Evolutionary conservation across 2,113 vertebrate species (phyloP).

Genomic region (Nothocercus julius): DNA sequence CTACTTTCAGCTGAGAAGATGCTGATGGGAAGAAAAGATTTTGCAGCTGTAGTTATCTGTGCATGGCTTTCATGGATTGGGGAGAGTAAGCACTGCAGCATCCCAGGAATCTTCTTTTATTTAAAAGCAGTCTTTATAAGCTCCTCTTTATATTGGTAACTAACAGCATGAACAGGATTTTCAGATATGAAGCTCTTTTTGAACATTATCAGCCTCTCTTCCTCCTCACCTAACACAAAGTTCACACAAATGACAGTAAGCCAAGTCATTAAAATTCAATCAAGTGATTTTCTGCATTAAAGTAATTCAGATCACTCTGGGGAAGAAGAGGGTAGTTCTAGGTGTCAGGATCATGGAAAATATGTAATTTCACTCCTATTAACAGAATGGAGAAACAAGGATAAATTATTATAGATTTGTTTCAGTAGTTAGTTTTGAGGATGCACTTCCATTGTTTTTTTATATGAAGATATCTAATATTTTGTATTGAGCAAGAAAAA

Average conservation of each 20-base stretch:
- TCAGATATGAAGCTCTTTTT: background rate
- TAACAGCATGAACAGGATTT: background rate
- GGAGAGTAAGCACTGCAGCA: background rate
- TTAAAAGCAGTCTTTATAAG: background rate
- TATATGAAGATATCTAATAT: background rate
- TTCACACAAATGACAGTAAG: background rate
- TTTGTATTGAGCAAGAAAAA: background rate
- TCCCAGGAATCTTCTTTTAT: background rate
- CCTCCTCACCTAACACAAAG: background rate
- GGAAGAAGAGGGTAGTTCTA: background rate
- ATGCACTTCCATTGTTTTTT: background rate
- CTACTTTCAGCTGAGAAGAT: background rate
- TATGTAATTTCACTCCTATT: background rate
- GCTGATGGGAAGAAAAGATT: background rate
- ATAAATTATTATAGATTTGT: background rate
- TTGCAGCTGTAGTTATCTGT: background rate
- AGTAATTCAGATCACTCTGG: background rate
- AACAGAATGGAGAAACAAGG: background rate
- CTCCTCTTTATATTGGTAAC: background rate
- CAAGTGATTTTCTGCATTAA: background rate
- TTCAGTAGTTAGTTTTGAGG: background rate
- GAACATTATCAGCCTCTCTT: background rate
- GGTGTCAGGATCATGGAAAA: background rate
- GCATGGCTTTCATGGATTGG: background rate
- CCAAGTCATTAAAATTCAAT: background rate